Evolutionary conservation across 2,888 invertebrate genomes (phyloP).

Genomic region (Synanthedon formicaeformis): DNA sequence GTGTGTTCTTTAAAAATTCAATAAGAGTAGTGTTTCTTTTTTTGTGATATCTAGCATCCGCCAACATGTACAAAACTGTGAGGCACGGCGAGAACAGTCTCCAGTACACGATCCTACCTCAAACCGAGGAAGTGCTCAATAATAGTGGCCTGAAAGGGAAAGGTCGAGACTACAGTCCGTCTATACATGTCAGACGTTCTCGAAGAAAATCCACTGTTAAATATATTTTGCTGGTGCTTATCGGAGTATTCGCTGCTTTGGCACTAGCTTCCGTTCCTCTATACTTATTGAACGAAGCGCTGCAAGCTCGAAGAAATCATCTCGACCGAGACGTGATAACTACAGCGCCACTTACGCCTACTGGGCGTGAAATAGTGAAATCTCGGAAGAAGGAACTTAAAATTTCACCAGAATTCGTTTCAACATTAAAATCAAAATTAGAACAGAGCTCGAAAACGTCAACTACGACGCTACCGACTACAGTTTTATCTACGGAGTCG

Average conservation of each 20-base stretch:
- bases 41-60: constrained; percentile 33
- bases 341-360: constrained; percentile 31
- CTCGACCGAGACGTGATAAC: constrained; percentile 27
- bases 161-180: constrained; percentile 63
- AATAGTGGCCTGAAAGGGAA: constrained; percentile 71
- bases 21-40: constrained; percentile 43
- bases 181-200: constrained; percentile 50
- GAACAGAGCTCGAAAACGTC: constrained; percentile 29
- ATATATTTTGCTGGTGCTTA: constrained; percentile 45
- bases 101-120: constrained; percentile 80
- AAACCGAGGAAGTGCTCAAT: constrained; percentile 75
- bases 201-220: constrained; percentile 44
- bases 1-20: constrained; percentile 24
- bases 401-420: constrained; percentile 30
- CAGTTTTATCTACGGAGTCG: constrained; percentile 21
- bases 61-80: constrained; percentile 80
- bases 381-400: constrained; percentile 55
- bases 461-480: constrained; percentile 19
- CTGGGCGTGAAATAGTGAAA: constrained; percentile 37
- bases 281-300: constrained; percentile 43
- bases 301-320: constrained; percentile 31
- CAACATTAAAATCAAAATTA: constrained; percentile 29
- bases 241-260: constrained; percentile 42
- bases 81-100: constrained; percentile 80
- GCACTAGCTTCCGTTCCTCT: constrained; percentile 44